Evolutionary conservation across 2,797 vertebrate species (phyloP).

Genomic region (Hephaestus fuliginosus): DNA sequence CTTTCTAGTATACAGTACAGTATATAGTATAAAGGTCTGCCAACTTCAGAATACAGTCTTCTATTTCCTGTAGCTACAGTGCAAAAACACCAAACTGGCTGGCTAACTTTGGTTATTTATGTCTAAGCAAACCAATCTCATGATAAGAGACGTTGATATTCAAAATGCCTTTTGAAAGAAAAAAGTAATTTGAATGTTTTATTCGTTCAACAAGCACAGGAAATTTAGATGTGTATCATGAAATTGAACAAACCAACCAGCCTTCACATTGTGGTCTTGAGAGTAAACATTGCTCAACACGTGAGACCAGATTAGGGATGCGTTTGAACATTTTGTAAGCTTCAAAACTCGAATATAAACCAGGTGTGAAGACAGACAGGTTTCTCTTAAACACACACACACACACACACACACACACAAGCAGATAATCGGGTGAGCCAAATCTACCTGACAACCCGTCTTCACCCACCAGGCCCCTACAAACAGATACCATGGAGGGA

Average conservation of each 20-base stretch:
- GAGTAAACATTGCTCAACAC: not conserved
- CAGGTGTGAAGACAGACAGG: not conserved
- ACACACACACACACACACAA: too few species aligned
- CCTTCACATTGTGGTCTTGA: not conserved
- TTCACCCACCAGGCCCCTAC: too few species aligned
- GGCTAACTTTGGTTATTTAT: not conserved
- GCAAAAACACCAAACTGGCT: not conserved
- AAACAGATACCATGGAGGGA: too few species aligned
- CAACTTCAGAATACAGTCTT: not conserved
- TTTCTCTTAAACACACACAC: not conserved
- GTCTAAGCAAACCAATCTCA: not conserved
- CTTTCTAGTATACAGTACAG: not conserved
- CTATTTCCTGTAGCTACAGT: not conserved
- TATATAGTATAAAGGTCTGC: too few species aligned
- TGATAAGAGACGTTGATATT: not conserved
- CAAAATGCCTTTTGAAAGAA: not conserved
- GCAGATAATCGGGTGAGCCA: too few species aligned
- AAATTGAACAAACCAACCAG: not conserved
- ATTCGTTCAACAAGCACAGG: not conserved
- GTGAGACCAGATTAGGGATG: not conserved
- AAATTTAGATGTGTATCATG: not conserved
- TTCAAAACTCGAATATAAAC: not conserved
- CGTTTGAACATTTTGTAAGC: not conserved
- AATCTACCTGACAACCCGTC: too few species aligned
- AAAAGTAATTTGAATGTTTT: slow-evolving; percentile 6